These are phyloP conservation scores for Apodemus sylvaticus DNA, from an alignment of 2,113 vertebrate genomes.

Conservation along the genomic window DNA sequence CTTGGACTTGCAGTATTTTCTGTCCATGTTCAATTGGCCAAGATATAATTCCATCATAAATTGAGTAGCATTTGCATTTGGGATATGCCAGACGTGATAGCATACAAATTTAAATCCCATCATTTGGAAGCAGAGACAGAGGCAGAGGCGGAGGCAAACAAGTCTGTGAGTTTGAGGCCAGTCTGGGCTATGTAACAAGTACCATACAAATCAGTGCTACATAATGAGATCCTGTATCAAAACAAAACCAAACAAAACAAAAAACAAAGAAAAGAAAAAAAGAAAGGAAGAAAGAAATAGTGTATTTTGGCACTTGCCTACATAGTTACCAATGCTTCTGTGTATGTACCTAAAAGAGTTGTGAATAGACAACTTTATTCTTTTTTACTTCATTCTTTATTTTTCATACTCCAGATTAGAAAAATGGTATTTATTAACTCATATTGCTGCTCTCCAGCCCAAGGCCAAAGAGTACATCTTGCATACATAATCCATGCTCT, in stretches of 20 bases:
- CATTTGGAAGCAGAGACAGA: neutral
- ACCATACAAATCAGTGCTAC: neutral
- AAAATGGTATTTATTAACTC: neutral
- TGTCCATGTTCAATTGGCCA: neutral
- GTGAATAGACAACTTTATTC: neutral
- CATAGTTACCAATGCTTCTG: neutral
- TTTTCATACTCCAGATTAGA: neutral
- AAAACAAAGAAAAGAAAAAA: neutral
- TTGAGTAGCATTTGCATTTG: neutral
- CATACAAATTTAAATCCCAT: neutral
- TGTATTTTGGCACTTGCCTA: neutral
- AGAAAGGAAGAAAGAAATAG: neutral
- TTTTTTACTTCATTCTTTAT: neutral
- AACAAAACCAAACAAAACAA: neutral
- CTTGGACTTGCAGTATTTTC: neutral
- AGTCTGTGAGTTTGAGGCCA: neutral
- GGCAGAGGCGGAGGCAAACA: no score
- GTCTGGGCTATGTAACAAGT: neutral
- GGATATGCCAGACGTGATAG: neutral
- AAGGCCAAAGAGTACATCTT: neutral
- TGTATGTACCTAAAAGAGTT: neutral
- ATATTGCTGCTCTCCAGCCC: neutral
- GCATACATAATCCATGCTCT: neutral
- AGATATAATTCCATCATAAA: neutral
- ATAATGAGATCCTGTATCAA: neutral